These are phyloP conservation scores for Cryptoblepharus egeriae DNA, from an alignment of 2,797 vertebrate genomes.

Conservation along the genomic window DNA sequence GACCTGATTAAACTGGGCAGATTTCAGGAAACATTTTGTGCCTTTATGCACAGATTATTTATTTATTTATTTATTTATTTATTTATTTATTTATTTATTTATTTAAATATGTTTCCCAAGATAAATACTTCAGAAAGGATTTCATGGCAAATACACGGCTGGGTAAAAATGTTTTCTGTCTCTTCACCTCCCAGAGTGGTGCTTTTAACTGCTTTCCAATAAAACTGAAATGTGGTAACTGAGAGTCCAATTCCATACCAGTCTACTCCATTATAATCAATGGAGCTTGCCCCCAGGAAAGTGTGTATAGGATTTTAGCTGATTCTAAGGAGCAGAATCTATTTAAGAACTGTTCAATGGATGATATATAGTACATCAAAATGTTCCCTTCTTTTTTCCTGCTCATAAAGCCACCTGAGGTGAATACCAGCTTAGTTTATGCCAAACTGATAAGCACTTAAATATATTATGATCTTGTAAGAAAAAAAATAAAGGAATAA, in stretches of 20 bases:
- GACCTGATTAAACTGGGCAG: conserved; percentile 29
- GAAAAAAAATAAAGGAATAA: not conserved
- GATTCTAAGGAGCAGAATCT: conserved; percentile 4
- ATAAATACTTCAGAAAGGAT: conserved; percentile 4
- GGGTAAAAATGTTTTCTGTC: not conserved
- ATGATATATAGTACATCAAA: not conserved
- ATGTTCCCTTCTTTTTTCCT: not conserved
- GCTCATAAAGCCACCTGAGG: not conserved
- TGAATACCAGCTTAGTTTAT: not conserved
- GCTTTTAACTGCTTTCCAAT: not conserved
- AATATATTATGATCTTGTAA: not conserved
- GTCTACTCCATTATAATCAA: no score
- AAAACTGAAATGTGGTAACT: not conserved
- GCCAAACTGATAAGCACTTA: not conserved
- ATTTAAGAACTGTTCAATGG: conserved; percentile 4
- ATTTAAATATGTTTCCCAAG: no score
- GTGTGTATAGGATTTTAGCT: no score
- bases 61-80: no score
- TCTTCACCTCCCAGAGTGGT: not conserved
- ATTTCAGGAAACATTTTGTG: conserved; percentile 27
- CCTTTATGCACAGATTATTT: conserved; percentile 29
- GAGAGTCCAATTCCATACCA: no score
- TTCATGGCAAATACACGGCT: not conserved
- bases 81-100: no score
- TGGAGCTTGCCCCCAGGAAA: no score